Base-by-base conservation (phyloP, 2,113 vertebrate species). In the Plotosus lineatus region DNA sequence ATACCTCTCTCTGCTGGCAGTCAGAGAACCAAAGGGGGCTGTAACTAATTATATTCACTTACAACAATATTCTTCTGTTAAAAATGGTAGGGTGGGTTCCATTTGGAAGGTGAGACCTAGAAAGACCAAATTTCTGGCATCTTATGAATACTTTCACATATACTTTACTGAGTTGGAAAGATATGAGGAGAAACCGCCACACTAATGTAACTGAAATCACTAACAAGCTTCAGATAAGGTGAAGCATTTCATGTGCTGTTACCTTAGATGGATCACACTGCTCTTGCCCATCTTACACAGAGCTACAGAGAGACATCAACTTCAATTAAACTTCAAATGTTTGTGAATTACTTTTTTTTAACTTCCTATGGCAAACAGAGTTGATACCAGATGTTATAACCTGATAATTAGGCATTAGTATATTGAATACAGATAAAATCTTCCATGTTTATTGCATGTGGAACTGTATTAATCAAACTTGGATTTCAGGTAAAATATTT, bases 91-190 rank as follows among this genome's bases (percentile, higher is more conserved):
- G 90, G 40, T 90, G 89, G 91, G 87, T 89, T 86, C 89, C 88
- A 90, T 90, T 92, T 91, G 84, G 84, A 83, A 19, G 85, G 87
- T 88, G 79, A 86, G 89, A 90, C 89, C 90, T 90, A 90, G 88
- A 87, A 90, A 88, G 84, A 88, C 81, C 89, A 89, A 90, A 88
- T 89, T 86, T 89, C 86, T 80, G 84, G 85, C 78, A 90, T 77
- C 85, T 78, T 23, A 88, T 87, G 90, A 92, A 92, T 88, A 89
- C 85, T 85, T 50, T 40, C 31, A 69, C 58, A 60, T 60, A 3
- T 63, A 26, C 6, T 69, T 69, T 81, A 83, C 53, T 84, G 71
- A 78, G 69, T 33, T 42, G 21, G n/a, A n/a, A n/a, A n/a, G n/a
- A n/a, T n/a, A n/a, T 46, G 38, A 66, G 71, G 50, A 66, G 36